Conservation (phyloP, 2,113 vertebrate genomes). For the Illadopsis cleaveri region DNA sequence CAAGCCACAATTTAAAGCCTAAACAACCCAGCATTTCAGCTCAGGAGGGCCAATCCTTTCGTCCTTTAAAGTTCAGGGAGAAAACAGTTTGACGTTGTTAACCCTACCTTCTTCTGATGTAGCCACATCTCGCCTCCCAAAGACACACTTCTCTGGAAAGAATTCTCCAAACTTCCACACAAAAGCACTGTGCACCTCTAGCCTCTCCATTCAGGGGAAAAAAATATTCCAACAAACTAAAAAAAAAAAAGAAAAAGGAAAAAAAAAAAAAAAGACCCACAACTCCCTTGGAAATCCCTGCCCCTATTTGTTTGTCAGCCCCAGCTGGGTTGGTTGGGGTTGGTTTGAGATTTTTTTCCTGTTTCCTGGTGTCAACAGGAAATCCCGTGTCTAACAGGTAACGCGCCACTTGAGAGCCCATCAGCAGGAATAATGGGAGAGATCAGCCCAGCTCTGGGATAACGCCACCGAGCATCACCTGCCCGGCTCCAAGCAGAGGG, state of each 20-base stretch:
- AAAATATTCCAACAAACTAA: background rate
- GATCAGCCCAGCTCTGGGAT: constrained; percentile 74
- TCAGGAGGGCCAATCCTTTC: background rate
- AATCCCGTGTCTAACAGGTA: constrained; percentile 76
- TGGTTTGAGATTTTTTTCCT: background rate
- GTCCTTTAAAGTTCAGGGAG: background rate
- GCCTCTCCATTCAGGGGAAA: constrained; percentile 3
- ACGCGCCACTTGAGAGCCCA: constrained; percentile 71
- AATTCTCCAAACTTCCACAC: constrained; percentile 46
- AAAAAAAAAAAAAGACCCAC: too few relatives aligned
- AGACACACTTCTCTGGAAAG: constrained; percentile 47
- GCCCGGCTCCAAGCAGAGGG: constrained; percentile 71
- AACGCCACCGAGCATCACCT: constrained; percentile 80
- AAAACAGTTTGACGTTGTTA: background rate
- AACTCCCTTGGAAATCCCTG: constrained; percentile 19
- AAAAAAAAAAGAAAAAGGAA: too few relatives aligned
- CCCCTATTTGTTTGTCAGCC: constrained; percentile 28
- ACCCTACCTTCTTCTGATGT: constrained; percentile 62
- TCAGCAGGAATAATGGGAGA: constrained; percentile 76
- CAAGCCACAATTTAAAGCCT: constrained; percentile 54
- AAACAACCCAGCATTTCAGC: constrained; percentile 24
- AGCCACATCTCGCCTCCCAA: constrained; percentile 34
- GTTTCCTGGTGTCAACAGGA: constrained; percentile 60
- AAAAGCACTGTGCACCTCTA: constrained; percentile 38
- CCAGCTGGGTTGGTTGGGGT: background rate